A percentile compares a stretch with the other conserved stretches of the same genome.
These are phyloP conservation scores for Pseudoatta argentina DNA, from an alignment of 1,140 invertebrate species.

Conservation along the genomic window DNA sequence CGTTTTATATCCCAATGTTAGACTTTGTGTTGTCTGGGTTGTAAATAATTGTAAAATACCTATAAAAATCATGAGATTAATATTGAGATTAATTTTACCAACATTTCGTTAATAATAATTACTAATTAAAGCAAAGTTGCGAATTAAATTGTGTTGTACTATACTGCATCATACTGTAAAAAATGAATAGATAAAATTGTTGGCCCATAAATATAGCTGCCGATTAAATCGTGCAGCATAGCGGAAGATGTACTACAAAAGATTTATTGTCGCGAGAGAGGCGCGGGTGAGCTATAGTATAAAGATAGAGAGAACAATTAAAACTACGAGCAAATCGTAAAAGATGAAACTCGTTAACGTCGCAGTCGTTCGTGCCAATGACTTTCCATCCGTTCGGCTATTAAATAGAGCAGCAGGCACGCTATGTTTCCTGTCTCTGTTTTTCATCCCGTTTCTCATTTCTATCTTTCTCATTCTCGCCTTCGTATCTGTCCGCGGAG, in stretches of 20 bases:
- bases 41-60: no score
- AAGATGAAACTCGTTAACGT: slow-evolving; percentile 61
- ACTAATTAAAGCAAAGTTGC: background rate
- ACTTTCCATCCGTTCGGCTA: slow-evolving; percentile 55
- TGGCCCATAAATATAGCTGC: background rate
- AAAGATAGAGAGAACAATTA: slow-evolving; percentile 15
- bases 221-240: slow-evolving; percentile 14
- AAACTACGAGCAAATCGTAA: background rate
- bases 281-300: background rate
- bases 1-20: no score
- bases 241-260: slow-evolving; percentile 3
- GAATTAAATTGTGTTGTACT: background rate
- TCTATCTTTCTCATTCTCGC: slow-evolving; percentile 32
- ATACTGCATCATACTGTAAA: no score
- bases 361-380: slow-evolving; percentile 17
- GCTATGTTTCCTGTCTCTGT: slow-evolving; percentile 19
- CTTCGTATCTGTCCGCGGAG: slow-evolving; percentile 54
- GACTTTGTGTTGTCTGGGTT: no score
- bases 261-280: background rate
- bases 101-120: background rate
- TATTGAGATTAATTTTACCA: no score
- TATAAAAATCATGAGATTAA: no score
- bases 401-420: background rate
- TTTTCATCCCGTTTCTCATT: slow-evolving; percentile 25
- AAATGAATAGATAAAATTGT: slow-evolving; percentile 10